Conservation (phyloP, 2,797 vertebrate genomes). For the Propithecus perrieri region DNA sequence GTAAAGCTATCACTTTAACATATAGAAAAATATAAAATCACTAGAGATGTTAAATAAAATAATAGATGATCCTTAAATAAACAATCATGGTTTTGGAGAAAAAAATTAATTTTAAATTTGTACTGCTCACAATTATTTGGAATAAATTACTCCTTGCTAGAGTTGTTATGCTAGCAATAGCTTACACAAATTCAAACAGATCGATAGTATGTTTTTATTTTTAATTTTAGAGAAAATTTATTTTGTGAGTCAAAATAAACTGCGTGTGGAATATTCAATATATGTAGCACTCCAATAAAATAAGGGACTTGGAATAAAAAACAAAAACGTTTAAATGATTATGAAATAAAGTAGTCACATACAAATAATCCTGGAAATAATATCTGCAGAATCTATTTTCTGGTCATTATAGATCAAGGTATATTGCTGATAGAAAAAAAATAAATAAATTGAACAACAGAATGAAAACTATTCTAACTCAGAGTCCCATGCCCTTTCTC, state of each 20-base stretch:
- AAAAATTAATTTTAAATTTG: not conserved
- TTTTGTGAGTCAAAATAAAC: not conserved
- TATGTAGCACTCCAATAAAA: not conserved
- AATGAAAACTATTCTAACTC: not conserved
- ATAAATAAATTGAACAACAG: not conserved
- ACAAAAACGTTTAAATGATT: not conserved
- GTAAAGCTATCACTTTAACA: not conserved
- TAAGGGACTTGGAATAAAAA: not conserved
- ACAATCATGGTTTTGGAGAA: not conserved
- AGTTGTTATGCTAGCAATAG: not conserved
- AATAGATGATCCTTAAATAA: not conserved
- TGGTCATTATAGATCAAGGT: not conserved
- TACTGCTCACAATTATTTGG: not conserved
- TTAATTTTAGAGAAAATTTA: not conserved
- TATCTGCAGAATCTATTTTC: not conserved
- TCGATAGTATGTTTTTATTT: not conserved
- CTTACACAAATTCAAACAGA: not conserved
- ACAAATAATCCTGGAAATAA: not conserved
- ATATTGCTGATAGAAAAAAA: not conserved
- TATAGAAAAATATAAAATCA: not conserved
- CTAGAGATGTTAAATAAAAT: not conserved
- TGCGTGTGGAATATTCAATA: not conserved
- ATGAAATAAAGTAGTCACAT: not conserved
- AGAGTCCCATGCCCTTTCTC: not conserved
- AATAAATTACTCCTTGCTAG: not conserved